Base-by-base conservation (phyloP, 1,140 invertebrate genomes). In the Ips nitidus region DNA sequence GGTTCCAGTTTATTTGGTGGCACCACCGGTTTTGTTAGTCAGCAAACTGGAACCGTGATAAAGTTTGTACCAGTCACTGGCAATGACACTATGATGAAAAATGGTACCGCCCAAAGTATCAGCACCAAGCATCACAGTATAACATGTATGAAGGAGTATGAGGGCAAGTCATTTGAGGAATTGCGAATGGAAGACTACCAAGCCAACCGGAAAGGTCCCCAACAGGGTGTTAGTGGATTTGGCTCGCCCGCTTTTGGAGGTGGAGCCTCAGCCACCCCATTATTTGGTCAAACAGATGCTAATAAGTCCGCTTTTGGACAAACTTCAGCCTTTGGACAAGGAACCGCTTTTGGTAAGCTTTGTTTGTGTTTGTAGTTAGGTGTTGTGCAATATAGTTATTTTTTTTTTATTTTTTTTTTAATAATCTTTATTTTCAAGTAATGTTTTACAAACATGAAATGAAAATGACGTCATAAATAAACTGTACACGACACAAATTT, bases 131-230 rank as follows among this genome's bases (percentile, higher is more conserved):
- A 98, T 81, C 93, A 97, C 79, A 98, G 95, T 78, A 98, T 98
- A 50, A 96, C 94, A 2, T 94, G 92, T 69, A 98, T 98, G 97
- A 97, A 98, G 83, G 95, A 98, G 77, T 98, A 98, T 82, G 95
- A 98, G 78, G 83, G 78, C 38, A 98, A 98, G 83, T 96, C 94
- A 1, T 81, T 98, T 39, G 96, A 98, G 82, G 97, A 99, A 81
- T 81, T 99, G 1, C 84, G 97, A 56, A 82, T 93, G 39, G 97
- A 99, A 82, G 97, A 99, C 84, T 99, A 99, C 82, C 80, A 86
- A 43, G 91, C 91, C 6, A 93, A 93, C 63, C 82, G 95, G 6
- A 98, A 98, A 84, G 94, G 93, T 43, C 53, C 47, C 41, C 57
- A 50, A 55, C 22, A 76, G 69, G 67, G 73, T 52, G 41, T 67